Base-by-base conservation (phyloP, 2,888 invertebrate genomes). In the Ischnura elegans region DNA sequence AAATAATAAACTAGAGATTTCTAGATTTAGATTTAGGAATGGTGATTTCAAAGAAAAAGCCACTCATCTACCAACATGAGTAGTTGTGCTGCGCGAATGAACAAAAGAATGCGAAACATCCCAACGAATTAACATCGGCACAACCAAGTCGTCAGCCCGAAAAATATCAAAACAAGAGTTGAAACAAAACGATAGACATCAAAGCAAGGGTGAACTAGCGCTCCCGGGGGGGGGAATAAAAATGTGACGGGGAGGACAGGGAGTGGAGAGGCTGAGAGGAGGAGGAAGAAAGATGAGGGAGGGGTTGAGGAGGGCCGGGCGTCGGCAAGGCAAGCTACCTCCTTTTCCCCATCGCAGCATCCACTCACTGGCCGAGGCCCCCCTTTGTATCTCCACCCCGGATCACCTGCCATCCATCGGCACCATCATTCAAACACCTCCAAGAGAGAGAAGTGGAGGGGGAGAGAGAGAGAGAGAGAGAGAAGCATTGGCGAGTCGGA, bases 331-430 rank as follows among this genome's bases (percentile, higher is more conserved):
- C n/a, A 55, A 10, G 51, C 47, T 19, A 51, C 87, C 55, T 87
- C 42, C 87, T 87, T 51, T 36, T 87, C n/a, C 87, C 51, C 47
- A 42, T 6, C 42, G 10, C 45, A 16, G 45, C 46, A 86, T 45
- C 45, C 86, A 76, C 76, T 76, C 29, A 36, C 29, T 36, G 76
- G 25, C 29, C 21, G 36, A 76, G 76, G 16, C 19, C 42, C 87
- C 36, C 87, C 76, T 76, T 76, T 55, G 51, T 19, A 42, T 51
- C 51, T 51, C 51, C 42, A 10, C 87, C 76, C 36, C 87, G 25
- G 87, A 87, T 87, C 87, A 87, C 55, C 87, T 87, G 87, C 55
- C 87, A 87, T 55, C 87, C 87, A 87, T 87, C 87, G 55, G 51
- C 87, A 87, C 87, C 87, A 87, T 87, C 87, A 87, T 55, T 93